Evolutionary conservation across 2,888 invertebrate genomes (phyloP), one percentile per base, ranked within the genome.

Genomic region (Tortricodes alternella): DNA sequence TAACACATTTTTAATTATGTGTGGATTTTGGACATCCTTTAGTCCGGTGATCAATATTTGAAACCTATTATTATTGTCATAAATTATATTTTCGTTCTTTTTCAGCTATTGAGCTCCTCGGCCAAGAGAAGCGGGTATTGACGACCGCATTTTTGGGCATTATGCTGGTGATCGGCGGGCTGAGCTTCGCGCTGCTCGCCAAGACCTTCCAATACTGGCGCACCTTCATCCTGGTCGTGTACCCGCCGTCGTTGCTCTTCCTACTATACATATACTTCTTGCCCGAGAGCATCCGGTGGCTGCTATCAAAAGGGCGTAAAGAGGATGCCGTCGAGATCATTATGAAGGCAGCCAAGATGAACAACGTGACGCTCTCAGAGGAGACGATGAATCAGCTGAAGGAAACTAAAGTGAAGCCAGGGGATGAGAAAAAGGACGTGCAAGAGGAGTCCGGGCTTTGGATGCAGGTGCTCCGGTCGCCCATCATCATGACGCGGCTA

Each of bases 271-370:
- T 94, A 52, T 94, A 94, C 91, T 68, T 95, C 3, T 82, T 95
- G n/a, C 95, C 95, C 0, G 95, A 95, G 78, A 95, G 95, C 52
- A 92, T 95, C 19, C 88, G 96, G 59, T 97, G 96, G 96, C 84
- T 96, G 4, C 73, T 96, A 1, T 93, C 94, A 0, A 94, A 94
- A 63, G 93, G 94, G 2, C 88, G 93, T 57, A 92, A 92, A 60
- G 92, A 93, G 32, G 93, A 94, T 63, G 95, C 95, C 0, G 92
- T 93, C 24, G 83, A 85, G 23, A 93, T 95, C 8, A 86, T 95
- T 34, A 86, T 89, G 60, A 92, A 83, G 60, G 94, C 95, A 1
- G 94, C 95, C 0, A 91, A 90, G 65, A 89, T 93, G 46, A 95
- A 95, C 65, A 83, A 85, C 3, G 83, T 93, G 74, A 74, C 90